These are phyloP conservation scores for Botrylloides violaceus DNA, from an alignment of 23 tunicate species.

Conservation along the genomic window DNA sequence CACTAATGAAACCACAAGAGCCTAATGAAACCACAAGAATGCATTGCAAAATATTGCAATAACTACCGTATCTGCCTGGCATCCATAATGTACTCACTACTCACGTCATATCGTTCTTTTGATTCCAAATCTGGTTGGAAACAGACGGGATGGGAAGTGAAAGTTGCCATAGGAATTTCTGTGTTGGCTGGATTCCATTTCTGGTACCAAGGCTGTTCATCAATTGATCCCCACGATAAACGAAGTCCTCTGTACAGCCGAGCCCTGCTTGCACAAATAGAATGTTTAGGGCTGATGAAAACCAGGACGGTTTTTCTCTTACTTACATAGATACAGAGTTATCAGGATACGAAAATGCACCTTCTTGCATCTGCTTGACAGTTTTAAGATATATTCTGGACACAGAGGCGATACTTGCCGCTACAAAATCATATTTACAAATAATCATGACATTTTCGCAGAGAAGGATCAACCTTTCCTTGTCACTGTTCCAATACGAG, in stretches of 20 bases:
- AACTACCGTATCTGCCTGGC: no score
- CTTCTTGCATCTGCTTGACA: constrained; percentile 5
- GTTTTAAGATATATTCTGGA: constrained; percentile 5
- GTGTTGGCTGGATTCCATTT: constrained; percentile 23
- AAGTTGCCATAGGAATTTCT: constrained; percentile 16
- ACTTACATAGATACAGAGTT: constrained; percentile 17
- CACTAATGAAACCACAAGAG: no score
- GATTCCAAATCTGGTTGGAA: neutral
- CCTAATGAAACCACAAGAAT: no score
- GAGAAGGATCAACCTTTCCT: constrained; percentile 8
- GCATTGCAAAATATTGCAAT: no score
- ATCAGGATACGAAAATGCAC: neutral
- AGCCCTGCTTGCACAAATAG: neutral
- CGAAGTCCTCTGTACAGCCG: constrained; percentile 12
- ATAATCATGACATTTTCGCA: constrained; percentile 10
- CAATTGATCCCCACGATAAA: constrained; percentile 17
- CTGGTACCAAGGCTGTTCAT: constrained; percentile 23
- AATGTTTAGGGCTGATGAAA: no score
- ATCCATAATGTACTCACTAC: no score
- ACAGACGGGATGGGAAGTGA: constrained; percentile 18
- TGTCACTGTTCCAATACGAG: constrained; percentile 24
- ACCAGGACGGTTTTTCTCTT: no score
- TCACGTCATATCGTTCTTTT: constrained; percentile 2
- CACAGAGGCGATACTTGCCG: neutral
- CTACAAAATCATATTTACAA: constrained; percentile 23